These are phyloP conservation scores for Lacerta agilis DNA, from an alignment of 2,797 vertebrate genomes.

Conservation along the genomic window DNA sequence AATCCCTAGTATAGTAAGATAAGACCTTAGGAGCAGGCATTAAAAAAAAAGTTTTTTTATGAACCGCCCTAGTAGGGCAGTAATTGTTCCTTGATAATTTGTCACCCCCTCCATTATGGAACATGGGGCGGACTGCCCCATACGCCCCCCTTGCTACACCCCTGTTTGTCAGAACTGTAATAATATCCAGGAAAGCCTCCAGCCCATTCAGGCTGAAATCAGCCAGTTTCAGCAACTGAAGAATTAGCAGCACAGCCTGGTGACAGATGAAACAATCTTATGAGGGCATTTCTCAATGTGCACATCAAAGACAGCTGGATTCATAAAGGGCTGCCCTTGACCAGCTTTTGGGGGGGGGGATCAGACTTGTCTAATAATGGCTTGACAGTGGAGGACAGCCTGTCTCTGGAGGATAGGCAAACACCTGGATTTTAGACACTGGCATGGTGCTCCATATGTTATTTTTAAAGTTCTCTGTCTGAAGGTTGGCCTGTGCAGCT, in stretches of 20 bases:
- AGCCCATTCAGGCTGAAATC: background rate
- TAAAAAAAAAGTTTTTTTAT: too few species aligned
- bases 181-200: background rate
- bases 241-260: background rate
- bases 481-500: background rate
- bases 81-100: too few species aligned
- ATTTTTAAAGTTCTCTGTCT: background rate
- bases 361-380: background rate
- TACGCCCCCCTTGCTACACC: too few species aligned
- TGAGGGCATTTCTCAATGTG: background rate
- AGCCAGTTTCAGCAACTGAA: conserved; percentile 5
- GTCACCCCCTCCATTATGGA: too few species aligned
- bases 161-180: background rate
- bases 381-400: conserved; percentile 1
- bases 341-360: background rate
- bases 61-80: too few species aligned
- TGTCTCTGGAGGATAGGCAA: background rate
- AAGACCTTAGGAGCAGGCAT: too few species aligned
- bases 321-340: background rate
- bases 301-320: conserved; percentile 1
- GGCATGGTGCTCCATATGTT: background rate
- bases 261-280: background rate
- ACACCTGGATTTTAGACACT: background rate
- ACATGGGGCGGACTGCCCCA: too few species aligned
- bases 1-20: too few species aligned